Conservation (phyloP, 2,888 invertebrate species). For the Girardia tigrina region DNA sequence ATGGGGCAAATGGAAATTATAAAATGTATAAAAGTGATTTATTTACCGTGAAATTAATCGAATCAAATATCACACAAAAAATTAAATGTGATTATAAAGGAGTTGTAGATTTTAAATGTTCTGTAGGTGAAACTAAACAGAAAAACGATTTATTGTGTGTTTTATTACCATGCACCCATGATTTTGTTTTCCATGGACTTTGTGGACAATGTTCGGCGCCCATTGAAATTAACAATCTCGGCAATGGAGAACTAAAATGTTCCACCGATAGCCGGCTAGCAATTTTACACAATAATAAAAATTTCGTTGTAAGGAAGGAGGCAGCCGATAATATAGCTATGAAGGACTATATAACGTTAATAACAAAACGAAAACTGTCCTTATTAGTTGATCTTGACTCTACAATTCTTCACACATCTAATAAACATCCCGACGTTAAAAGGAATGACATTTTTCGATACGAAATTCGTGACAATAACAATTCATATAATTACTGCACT, state of each 20-base stretch:
- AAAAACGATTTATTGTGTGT: neutral
- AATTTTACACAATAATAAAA: neutral
- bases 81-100: neutral
- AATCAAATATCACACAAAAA: neutral
- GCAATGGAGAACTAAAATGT: neutral
- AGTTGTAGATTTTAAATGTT: neutral
- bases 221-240: neutral
- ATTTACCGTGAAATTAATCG: neutral
- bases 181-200: neutral
- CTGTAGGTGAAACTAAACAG: neutral
- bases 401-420: conserved; percentile 93
- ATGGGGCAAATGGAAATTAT: neutral
- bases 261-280: neutral
- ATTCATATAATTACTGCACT: conserved; percentile 80
- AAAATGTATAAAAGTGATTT: neutral
- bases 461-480: conserved; percentile 18
- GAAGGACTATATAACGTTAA: conserved; percentile 71
- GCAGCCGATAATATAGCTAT: conserved; percentile 71
- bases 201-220: neutral
- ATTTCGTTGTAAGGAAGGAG: neutral
- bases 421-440: conserved; percentile 77
- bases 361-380: conserved; percentile 73
- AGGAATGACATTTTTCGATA: conserved; percentile 58
- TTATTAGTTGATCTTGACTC: conserved; percentile 94
- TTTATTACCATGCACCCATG: neutral